Evolutionary conservation across 2,113 vertebrate genomes (phyloP).

Genomic region (Ptilorrhoa leucosticta): DNA sequence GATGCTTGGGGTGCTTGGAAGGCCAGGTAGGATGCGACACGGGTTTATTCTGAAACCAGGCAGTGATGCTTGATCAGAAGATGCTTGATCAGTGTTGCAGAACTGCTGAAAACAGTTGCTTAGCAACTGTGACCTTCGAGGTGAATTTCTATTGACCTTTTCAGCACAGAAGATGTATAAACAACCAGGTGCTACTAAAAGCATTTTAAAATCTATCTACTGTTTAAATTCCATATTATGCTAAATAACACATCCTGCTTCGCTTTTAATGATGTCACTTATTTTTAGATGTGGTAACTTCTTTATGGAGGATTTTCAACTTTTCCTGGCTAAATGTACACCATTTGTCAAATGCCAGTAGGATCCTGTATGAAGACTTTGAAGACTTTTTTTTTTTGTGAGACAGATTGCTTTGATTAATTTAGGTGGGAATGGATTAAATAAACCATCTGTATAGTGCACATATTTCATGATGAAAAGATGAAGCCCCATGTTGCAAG

Average conservation of each 20-base stretch:
- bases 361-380: background rate
- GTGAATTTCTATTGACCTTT: constrained; percentile 75
- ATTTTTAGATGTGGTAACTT: constrained; percentile 11
- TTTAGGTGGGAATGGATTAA: constrained; percentile 23
- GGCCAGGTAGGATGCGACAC: constrained; percentile 65
- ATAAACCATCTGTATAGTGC: constrained; percentile 20
- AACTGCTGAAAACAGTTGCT: constrained; percentile 76
- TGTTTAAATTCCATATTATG: constrained; percentile 44
- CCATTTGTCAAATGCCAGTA: constrained; percentile 20
- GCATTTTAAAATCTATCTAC: constrained; percentile 15
- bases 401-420: constrained; percentile 23
- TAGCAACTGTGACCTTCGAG: constrained; percentile 79
- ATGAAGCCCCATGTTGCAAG: background rate
- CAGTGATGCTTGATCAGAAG: constrained; percentile 33
- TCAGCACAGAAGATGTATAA: constrained; percentile 60
- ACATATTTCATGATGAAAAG: background rate
- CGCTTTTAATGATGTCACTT: background rate
- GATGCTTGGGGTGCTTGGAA: accelerated
- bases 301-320: background rate
- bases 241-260: background rate
- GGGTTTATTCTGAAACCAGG: constrained; percentile 53
- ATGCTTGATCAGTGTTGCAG: constrained; percentile 65
- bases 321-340: background rate
- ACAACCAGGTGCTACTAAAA: constrained; percentile 69
- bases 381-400: background rate